phyloP scores from a whole-genome alignment of 2,797 vertebrate species.

The Aplochiton taeniatus region DNA sequence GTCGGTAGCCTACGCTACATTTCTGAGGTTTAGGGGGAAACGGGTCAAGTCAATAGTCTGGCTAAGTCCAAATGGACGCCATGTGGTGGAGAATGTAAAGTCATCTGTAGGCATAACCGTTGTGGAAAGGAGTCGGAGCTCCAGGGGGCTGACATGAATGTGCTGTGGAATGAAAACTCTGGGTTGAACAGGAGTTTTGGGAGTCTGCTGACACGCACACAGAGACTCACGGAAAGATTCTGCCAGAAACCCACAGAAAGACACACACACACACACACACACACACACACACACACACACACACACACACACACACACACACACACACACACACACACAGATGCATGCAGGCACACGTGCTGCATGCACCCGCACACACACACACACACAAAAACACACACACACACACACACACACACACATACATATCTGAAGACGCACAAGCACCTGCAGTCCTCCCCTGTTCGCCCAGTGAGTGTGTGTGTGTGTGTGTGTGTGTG shows the following conservation, averaged over 20 bases:
- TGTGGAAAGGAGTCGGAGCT: slow-evolving; percentile 3
- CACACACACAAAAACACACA: neutral
- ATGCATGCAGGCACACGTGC: neutral
- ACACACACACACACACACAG: neutral
- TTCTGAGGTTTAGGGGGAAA: neutral
- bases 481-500: slow-evolving; percentile 6
- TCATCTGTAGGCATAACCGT: neutral
- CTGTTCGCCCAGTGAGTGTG: neutral
- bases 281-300: neutral
- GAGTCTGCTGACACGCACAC: no score
- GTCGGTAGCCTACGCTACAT: neutral
- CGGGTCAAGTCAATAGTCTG: no score
- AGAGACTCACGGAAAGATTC: no score
- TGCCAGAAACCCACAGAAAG: neutral
- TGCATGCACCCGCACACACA: slow-evolving; percentile 3
- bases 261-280: neutral
- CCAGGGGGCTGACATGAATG: neutral
- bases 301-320: slow-evolving; percentile 6
- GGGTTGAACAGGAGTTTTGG: neutral
- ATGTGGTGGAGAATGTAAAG: neutral
- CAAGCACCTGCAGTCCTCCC: slow-evolving; percentile 2
- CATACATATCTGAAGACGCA: no score
- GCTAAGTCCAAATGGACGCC: neutral
- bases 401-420: neutral
- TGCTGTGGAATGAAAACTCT: neutral